A percentile compares a stretch with the other conserved stretches of the same genome.
Conservation (phyloP, 2,888 invertebrate species). For the Cephus rjabovi region DNA sequence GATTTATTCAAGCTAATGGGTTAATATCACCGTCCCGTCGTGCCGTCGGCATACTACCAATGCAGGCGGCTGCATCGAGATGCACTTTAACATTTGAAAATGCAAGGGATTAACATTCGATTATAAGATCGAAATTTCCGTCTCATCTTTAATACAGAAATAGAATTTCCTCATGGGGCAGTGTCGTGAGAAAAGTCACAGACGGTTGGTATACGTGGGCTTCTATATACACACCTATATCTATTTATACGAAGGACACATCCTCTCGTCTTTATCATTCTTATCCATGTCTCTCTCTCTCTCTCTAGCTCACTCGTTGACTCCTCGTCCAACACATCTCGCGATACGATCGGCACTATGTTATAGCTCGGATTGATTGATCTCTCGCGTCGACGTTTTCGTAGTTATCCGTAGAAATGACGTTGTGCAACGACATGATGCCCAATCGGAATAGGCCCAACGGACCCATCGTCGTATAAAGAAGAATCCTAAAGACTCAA, state of each 20-base stretch:
- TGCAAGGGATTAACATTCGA: background rate
- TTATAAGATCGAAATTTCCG: background rate
- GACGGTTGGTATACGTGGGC: background rate
- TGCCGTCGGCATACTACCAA: slow-evolving; percentile 21
- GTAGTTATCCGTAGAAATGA: slow-evolving; percentile 34
- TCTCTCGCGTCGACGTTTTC: slow-evolving; percentile 45
- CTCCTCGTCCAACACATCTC: slow-evolving; percentile 32
- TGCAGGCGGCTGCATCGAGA: background rate
- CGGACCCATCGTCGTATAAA: background rate
- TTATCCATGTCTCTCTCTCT: background rate
- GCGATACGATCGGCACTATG: slow-evolving; percentile 33
- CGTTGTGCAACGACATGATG: slow-evolving; percentile 29
- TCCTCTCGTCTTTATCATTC: background rate
- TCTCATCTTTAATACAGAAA: background rate
- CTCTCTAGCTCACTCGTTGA: background rate
- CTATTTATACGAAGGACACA: background rate
- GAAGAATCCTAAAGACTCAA: background rate
- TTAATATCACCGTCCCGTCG: slow-evolving; percentile 45
- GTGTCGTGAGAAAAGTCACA: background rate
- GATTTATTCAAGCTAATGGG: slow-evolving; percentile 54
- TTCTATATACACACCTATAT: background rate
- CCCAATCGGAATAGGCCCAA: background rate
- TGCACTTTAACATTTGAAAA: background rate
- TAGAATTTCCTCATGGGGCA: background rate
- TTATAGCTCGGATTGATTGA: slow-evolving; percentile 36